Conservation (phyloP, 1,140 invertebrate genomes). For the Zaprionus inermis region DNA sequence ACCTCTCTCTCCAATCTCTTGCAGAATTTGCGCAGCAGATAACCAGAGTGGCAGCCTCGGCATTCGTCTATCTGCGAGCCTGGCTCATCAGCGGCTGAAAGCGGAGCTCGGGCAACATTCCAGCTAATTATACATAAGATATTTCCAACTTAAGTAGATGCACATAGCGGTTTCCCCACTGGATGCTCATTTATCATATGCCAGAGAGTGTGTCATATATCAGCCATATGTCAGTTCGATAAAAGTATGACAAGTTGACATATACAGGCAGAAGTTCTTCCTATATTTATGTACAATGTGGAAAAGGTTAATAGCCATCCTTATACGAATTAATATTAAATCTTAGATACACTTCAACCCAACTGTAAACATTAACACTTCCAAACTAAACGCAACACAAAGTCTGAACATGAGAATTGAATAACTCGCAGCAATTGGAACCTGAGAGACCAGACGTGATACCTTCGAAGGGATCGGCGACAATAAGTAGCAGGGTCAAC, state of each 20-base stretch:
- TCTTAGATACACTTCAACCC: background rate
- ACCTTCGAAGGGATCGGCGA: constrained; percentile 21
- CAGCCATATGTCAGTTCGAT: background rate
- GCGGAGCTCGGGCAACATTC: constrained; percentile 8
- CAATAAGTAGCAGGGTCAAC: constrained; percentile 45
- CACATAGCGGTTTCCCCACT: background rate
- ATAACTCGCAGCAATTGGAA: constrained; percentile 25
- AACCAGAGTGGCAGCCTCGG: constrained; percentile 54
- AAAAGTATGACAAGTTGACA: background rate
- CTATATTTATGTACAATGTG: background rate
- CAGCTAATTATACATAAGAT: constrained; percentile 2
- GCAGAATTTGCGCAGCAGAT: constrained; percentile 69
- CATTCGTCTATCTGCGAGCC: constrained; percentile 67
- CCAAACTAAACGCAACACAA: constrained; percentile 59
- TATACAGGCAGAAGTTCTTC: background rate
- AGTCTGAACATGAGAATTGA: constrained; percentile 59
- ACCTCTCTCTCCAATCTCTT: constrained; percentile 56
- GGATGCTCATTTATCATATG: background rate
- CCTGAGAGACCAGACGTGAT: constrained; percentile 36
- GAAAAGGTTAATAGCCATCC: background rate
- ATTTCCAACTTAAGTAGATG: constrained; percentile 20
- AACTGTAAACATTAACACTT: constrained; percentile 19
- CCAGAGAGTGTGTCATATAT: background rate
- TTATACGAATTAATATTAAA: background rate
- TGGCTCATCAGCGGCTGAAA: constrained; percentile 73